Evolutionary conservation across 2,113 vertebrate species (phyloP).

Genomic region (Pleuronectes platessa): DNA sequence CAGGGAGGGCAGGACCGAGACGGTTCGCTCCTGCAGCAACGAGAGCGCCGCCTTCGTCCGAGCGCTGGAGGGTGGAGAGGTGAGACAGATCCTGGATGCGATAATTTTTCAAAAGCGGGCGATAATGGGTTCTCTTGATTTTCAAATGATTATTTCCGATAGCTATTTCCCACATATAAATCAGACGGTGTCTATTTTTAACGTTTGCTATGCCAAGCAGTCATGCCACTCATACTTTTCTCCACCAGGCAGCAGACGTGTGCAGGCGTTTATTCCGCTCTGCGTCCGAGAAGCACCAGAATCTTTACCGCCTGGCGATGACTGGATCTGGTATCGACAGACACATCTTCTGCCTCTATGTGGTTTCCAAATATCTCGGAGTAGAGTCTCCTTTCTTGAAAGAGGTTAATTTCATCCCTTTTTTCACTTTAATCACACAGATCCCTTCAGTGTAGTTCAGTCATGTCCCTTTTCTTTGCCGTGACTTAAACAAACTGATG

Average conservation of each 20-base stretch:
- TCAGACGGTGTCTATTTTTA: slow-evolving; percentile 4
- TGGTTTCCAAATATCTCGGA: slow-evolving; percentile 87
- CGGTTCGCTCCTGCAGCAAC: slow-evolving; percentile 85
- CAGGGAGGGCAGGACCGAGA: slow-evolving; percentile 90
- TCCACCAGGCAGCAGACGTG: slow-evolving; percentile 80
- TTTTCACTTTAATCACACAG: not conserved
- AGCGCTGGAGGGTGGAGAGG: slow-evolving; percentile 82
- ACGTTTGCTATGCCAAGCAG: not conserved
- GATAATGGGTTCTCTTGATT: not conserved
- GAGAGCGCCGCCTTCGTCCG: slow-evolving; percentile 85
- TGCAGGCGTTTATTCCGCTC: slow-evolving; percentile 80
- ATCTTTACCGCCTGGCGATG: slow-evolving; percentile 86
- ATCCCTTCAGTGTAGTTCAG: not conserved
- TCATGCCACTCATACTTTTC: slow-evolving; percentile 3
- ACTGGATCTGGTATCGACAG: slow-evolving; percentile 87
- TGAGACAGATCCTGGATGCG: slow-evolving; percentile 31
- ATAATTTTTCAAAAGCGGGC: too few species aligned
- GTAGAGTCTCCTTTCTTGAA: slow-evolving; percentile 86
- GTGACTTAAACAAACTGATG: not conserved
- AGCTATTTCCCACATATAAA: not conserved
- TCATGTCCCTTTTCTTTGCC: not conserved
- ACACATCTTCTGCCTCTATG: slow-evolving; percentile 90
- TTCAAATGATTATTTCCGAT: not conserved
- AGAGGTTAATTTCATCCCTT: slow-evolving; percentile 71
- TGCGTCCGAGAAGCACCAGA: slow-evolving; percentile 87